phyloP scores from a whole-genome alignment of 2,888 invertebrate genomes.

The Isoperla grammatica region DNA sequence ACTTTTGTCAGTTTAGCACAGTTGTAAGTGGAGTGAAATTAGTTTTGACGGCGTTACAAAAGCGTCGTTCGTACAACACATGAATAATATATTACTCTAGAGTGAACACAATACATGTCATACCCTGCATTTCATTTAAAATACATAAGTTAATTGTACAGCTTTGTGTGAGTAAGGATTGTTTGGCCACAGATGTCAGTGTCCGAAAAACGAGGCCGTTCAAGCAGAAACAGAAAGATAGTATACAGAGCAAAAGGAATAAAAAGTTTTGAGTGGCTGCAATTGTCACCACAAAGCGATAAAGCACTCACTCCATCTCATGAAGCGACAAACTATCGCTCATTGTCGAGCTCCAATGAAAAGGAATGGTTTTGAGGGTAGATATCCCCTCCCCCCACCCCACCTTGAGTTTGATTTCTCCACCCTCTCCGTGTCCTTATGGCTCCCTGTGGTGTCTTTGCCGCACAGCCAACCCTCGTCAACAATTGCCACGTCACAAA shows the following conservation, averaged over 20 bases:
- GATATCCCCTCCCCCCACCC: neutral
- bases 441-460: constrained; percentile 23
- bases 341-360: constrained; percentile 24
- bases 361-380: constrained; percentile 12
- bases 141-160: neutral
- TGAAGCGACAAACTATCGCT: constrained; percentile 23
- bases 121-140: too few species aligned
- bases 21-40: too few species aligned
- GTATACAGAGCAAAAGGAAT: constrained; percentile 8
- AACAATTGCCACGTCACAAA: constrained; percentile 17
- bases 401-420: constrained; percentile 24
- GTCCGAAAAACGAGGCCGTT: constrained; percentile 20
- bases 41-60: too few species aligned
- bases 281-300: constrained; percentile 25
- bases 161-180: neutral
- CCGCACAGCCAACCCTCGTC: constrained; percentile 10
- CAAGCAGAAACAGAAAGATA: constrained; percentile 23
- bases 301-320: constrained; percentile 10
- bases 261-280: constrained; percentile 20
- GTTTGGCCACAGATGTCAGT: constrained; percentile 20
- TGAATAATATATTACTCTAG: too few species aligned
- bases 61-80: too few species aligned
- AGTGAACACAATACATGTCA: too few species aligned
- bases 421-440: constrained; percentile 24
- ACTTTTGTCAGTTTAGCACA: too few species aligned